Evolutionary conservation across 2,113 vertebrate species (phyloP).

Genomic region (Cololabis saira): DNA sequence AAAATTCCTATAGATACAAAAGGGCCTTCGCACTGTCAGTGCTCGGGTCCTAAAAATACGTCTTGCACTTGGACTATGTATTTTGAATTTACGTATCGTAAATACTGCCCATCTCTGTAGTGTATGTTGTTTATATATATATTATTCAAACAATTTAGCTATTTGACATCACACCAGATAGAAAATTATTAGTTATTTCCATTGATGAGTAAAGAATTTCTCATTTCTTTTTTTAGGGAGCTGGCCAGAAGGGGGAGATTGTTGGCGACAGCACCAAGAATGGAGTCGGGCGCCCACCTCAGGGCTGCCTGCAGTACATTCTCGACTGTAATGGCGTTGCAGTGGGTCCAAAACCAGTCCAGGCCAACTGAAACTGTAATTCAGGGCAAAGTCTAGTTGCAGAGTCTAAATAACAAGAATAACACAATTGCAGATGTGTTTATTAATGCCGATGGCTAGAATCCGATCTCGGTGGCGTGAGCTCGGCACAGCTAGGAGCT

Average conservation of each 20-base stretch:
- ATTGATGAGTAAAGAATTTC: background rate
- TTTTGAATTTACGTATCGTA: too few species aligned
- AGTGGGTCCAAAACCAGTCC: constrained; percentile 94
- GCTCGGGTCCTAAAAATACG: too few species aligned
- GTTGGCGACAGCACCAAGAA: constrained; percentile 84
- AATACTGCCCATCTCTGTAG: too few species aligned
- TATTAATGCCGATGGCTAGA: constrained; percentile 59
- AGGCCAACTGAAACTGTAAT: constrained; percentile 88
- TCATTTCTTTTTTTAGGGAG: constrained; percentile 78
- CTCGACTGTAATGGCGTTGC: constrained; percentile 98
- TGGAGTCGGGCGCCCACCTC: constrained; percentile 88
- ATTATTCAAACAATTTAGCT: too few species aligned
- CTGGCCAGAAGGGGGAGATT: constrained; percentile 88
- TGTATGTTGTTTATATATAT: too few species aligned
- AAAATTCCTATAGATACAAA: too few species aligned
- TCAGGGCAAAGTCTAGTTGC: constrained; percentile 48
- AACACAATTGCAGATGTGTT: constrained; percentile 66
- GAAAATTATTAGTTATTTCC: background rate
- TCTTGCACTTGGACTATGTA: too few species aligned
- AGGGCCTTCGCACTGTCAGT: too few species aligned
- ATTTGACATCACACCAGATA: background rate
- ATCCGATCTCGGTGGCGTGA: constrained; percentile 74
- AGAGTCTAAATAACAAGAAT: constrained; percentile 60
- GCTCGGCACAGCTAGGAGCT: constrained; percentile 80
- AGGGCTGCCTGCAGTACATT: constrained; percentile 99